phyloP scores from a whole-genome alignment of 2,113 vertebrate genomes.

The Leptodactylus fuscus region DNA sequence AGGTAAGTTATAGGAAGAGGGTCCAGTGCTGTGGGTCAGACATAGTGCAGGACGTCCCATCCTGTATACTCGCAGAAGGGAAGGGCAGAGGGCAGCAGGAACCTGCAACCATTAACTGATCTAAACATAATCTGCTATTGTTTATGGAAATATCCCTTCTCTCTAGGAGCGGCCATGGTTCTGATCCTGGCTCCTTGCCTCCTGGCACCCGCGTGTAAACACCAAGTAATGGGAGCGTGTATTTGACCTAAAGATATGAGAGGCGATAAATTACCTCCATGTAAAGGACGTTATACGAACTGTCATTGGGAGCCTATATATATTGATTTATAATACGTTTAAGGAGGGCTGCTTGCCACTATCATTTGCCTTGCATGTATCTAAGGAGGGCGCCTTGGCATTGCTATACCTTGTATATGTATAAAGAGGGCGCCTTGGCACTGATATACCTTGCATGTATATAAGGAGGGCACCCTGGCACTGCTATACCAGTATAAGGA shows the following conservation, averaged over 20 bases:
- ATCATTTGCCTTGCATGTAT: too few species aligned
- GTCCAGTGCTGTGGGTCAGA: slow-evolving; percentile 33
- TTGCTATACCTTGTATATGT: too few species aligned
- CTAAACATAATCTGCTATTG: slow-evolving; percentile 53
- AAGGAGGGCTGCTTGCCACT: too few species aligned
- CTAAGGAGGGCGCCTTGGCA: too few species aligned
- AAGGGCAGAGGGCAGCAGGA: slow-evolving; percentile 52
- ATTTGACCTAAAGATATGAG: neutral
- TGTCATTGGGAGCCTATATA: neutral
- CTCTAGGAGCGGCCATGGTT: slow-evolving; percentile 10
- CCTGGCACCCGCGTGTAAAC: slow-evolving; percentile 41
- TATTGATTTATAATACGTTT: neutral
- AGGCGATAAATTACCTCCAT: neutral
- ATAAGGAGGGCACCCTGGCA: too few species aligned
- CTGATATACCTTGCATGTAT: too few species aligned
- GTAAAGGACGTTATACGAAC: neutral
- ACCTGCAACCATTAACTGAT: slow-evolving; percentile 47
- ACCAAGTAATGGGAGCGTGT: slow-evolving; percentile 29
- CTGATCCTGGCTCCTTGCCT: slow-evolving; percentile 35
- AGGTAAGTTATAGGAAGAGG: slow-evolving; percentile 32
- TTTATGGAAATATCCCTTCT: slow-evolving; percentile 53
- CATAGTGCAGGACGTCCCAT: slow-evolving; percentile 16
- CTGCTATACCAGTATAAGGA: too few species aligned
- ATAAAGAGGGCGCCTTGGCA: too few species aligned
- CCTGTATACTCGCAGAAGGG: slow-evolving; percentile 47